These are phyloP conservation scores for Pterocles orientalis DNA, from an alignment of 2,113 vertebrate genomes.

Conservation along the genomic window DNA sequence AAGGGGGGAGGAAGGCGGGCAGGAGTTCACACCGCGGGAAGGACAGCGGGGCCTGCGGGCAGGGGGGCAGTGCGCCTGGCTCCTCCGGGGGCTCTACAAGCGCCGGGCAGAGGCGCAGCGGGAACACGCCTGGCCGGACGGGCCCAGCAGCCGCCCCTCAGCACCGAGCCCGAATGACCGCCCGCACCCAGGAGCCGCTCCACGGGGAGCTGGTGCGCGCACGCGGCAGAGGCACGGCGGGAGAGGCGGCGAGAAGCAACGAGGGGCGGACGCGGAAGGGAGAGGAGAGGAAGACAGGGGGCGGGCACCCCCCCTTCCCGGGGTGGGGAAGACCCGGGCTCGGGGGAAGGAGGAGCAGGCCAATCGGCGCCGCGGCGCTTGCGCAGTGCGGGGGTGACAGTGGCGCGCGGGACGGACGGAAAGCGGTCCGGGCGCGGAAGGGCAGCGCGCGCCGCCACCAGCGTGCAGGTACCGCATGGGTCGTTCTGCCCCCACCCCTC, in stretches of 20 bases:
- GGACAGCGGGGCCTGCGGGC: too few relatives aligned
- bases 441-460: accelerated
- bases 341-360: background rate
- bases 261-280: background rate
- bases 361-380: slow-evolving; percentile 6
- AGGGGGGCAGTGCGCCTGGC: too few relatives aligned
- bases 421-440: background rate
- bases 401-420: slow-evolving; percentile 38
- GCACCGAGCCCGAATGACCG: too few relatives aligned
- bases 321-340: background rate
- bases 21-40: too few relatives aligned
- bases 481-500: too few relatives aligned
- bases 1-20: too few relatives aligned
- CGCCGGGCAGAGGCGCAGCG: background rate
- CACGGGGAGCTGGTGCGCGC: too few relatives aligned
- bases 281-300: background rate
- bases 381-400: background rate
- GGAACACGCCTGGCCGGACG: background rate
- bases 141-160: too few relatives aligned
- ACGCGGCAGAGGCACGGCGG: too few relatives aligned
- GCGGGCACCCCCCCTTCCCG: accelerated
- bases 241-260: too few relatives aligned
- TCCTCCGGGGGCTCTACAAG: too few relatives aligned
- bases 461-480: background rate
- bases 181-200: too few relatives aligned